Evolutionary conservation across 53 echinoderm and acorn worm genomes (phyloP).

Genomic region (Echinarachnius parma): DNA sequence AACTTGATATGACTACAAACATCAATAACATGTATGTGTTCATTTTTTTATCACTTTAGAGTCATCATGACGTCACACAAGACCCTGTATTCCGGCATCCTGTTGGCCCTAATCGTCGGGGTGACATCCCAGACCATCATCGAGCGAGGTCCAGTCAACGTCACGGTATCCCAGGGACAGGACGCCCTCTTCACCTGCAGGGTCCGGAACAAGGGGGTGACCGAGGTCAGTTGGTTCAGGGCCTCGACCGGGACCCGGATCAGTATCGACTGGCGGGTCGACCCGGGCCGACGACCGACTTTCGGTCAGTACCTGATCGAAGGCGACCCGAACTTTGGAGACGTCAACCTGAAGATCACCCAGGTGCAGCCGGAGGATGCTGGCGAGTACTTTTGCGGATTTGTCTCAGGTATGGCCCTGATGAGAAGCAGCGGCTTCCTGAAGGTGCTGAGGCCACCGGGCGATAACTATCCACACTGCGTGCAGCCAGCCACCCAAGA

Average conservation of each 20-base stretch:
- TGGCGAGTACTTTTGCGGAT: constrained; percentile 61
- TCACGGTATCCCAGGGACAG: constrained; percentile 3
- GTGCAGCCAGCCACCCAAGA: constrained; percentile 21
- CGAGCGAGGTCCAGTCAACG: constrained; percentile 2
- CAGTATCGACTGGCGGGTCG: not conserved
- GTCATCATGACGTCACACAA: too few relatives aligned
- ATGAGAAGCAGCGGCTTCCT: constrained; percentile 34
- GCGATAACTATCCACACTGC: constrained; percentile 48
- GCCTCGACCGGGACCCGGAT: not conserved
- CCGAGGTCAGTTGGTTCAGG: constrained; percentile 1
- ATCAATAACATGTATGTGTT: too few relatives aligned
- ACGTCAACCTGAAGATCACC: constrained; percentile 58
- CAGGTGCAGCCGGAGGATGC: constrained; percentile 45
- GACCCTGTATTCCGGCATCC: too few relatives aligned
- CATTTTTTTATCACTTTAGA: too few relatives aligned
- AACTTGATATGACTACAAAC: too few relatives aligned
- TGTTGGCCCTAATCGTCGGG: not conserved
- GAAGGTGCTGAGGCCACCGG: constrained; percentile 54
- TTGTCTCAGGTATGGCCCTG: constrained; percentile 23
- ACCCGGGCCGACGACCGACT: not conserved
- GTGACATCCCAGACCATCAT: not conserved
- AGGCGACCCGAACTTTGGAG: constrained; percentile 39
- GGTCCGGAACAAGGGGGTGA: not conserved
- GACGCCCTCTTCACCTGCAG: constrained; percentile 29
- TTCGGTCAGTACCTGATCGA: constrained; percentile 27